Percentiles rank a stretch among this genome's conserved stretches.
Conservation (phyloP, 2,888 invertebrate genomes). For the Synanthedon andrenaeformis region DNA sequence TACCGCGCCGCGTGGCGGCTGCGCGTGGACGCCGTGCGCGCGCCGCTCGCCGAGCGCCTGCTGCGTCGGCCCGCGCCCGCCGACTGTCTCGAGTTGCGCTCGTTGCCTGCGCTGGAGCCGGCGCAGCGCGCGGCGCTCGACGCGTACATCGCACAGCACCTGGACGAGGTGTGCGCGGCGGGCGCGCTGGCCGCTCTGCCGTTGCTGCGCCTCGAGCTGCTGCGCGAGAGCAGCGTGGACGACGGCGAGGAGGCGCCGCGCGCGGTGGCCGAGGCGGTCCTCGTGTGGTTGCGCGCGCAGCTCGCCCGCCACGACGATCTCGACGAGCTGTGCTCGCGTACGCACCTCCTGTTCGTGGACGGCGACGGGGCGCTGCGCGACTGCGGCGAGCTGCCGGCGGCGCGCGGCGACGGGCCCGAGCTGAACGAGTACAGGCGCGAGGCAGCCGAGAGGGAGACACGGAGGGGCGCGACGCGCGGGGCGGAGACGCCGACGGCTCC, state of each 20-base stretch:
- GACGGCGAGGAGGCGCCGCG: slow-evolving; percentile 69
- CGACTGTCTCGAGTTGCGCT: slow-evolving; percentile 71
- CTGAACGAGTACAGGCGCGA: slow-evolving; percentile 81
- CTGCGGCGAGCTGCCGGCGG: slow-evolving; percentile 79
- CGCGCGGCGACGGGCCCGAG: slow-evolving; percentile 77
- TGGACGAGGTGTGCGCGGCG: slow-evolving; percentile 73
- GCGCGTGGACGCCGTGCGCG: slow-evolving; percentile 80
- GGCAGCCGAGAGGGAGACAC: slow-evolving; percentile 28
- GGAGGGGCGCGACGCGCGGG: slow-evolving; percentile 49
- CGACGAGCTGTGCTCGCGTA: slow-evolving; percentile 71
- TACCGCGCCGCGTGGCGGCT: slow-evolving; percentile 84
- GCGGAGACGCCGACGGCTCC: slow-evolving; percentile 28
- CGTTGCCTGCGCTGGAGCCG: slow-evolving; percentile 74
- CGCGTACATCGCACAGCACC: slow-evolving; percentile 76
- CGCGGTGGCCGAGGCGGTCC: slow-evolving; percentile 73
- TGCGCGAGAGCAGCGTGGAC: slow-evolving; percentile 79
- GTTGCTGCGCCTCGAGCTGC: slow-evolving; percentile 78
- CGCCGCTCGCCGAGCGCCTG: slow-evolving; percentile 77
- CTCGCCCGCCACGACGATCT: slow-evolving; percentile 16
- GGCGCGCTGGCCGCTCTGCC: slow-evolving; percentile 75
- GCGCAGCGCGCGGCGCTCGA: slow-evolving; percentile 69
- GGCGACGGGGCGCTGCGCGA: slow-evolving; percentile 82
- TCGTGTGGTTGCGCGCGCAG: slow-evolving; percentile 71
- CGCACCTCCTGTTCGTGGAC: slow-evolving; percentile 81
- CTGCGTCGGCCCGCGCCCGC: slow-evolving; percentile 71